Percentiles rank a stretch among this genome's conserved stretches.
phyloP scores from a whole-genome alignment of 2,797 vertebrate species.

The Propithecus deckenii region DNA sequence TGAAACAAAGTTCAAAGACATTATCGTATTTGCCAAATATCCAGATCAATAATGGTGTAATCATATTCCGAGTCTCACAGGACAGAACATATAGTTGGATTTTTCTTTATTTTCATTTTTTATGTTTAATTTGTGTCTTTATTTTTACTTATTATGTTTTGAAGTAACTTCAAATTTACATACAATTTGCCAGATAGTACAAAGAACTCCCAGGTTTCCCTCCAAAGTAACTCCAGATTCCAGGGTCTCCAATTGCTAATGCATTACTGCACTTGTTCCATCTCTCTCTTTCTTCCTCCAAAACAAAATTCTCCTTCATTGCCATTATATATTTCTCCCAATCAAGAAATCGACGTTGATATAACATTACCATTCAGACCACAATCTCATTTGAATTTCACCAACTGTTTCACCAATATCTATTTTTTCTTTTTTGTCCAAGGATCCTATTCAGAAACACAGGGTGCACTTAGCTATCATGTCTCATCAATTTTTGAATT shows the following conservation, averaged over 20 bases:
- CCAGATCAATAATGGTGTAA: conserved; percentile 18
- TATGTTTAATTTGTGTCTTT: not conserved
- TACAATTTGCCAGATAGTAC: not conserved
- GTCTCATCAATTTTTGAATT: not conserved
- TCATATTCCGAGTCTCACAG: not conserved
- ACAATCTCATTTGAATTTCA: not conserved
- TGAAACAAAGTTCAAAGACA: conserved; percentile 55
- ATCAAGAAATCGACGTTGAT: not conserved
- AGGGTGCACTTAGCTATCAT: not conserved
- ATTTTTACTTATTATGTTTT: conserved; percentile 11
- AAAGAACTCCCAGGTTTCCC: not conserved
- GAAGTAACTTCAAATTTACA: conserved; percentile 7
- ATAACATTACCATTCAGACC: not conserved
- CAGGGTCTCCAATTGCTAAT: not conserved
- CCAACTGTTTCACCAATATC: not conserved
- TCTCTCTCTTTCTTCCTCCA: not conserved
- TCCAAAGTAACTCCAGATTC: not conserved
- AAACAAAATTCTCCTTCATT: not conserved
- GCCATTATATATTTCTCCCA: not conserved
- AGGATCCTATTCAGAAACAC: not conserved
- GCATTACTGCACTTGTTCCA: not conserved
- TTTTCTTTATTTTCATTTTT: not conserved
- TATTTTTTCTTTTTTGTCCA: not conserved
- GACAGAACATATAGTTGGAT: not conserved
- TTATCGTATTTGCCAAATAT: conserved; percentile 17